Base-by-base conservation (phyloP, 2,888 invertebrate species). In the Gymnocheta viridis region DNA sequence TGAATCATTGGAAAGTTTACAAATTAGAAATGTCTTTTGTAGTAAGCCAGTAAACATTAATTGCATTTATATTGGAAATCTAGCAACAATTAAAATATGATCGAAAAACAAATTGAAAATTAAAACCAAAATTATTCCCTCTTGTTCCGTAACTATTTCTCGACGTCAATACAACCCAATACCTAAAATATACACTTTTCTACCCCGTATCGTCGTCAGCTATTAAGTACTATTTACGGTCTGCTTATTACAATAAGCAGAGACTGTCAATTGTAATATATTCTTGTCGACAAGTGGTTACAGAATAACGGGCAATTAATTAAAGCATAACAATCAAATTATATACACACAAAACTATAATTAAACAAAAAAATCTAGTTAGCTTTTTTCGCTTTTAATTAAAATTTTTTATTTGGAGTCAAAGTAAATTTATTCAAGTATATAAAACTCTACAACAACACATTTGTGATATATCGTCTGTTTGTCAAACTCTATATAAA, bases 21-120 rank as follows among this genome's bases (percentile, higher is more conserved):
- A 22, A 69, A 58, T 38, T 32, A 22, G 51, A 7, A 72, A 22
- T 51, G 24, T 56, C n/a, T 35, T 27, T 12, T 76, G 24, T 35
- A 67, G n/a, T 22, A 64, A 19, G 74, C 80, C 80, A 84, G 81
- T 70, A 70, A 64, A 62, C 5, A 72, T 76, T 58, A 60, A 72
- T 77, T 73, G 81, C 83, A 84, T 84, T 84, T 84, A 84, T 10
- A n/a, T n/a, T n/a, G n/a, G n/a, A n/a, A n/a, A n/a, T n/a, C n/a
- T 69, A 54, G 51, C 60, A 12, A 62, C 44, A 78, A 32, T 74
- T 74, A 38, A 79, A 3, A 12, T 41, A 62, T 51, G 56, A 17
- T 14, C 10, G 35, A 54, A 44, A 29, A 54, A 29, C 17, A 49
- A 74, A 17, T 24, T 54, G 24, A 56, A 47, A 67, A 66, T 54